A percentile compares a stretch with the other conserved stretches of the same genome.
These are phyloP conservation scores for Mechanitis messenoides DNA, from an alignment of 2,888 invertebrate genomes.

Conservation along the genomic window DNA sequence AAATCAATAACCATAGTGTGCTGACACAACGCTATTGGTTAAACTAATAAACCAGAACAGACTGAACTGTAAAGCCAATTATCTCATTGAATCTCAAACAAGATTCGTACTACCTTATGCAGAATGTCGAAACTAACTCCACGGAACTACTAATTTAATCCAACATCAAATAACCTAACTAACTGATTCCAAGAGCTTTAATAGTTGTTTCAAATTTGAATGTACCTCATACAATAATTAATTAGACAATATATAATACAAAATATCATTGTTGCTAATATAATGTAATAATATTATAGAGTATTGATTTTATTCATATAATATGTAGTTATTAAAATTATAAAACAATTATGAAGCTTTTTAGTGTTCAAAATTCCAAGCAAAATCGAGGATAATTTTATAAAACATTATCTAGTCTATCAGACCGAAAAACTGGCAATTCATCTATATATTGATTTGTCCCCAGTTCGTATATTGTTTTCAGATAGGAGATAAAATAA, in stretches of 20 bases:
- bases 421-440: constrained; percentile 1
- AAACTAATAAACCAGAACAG: not conserved
- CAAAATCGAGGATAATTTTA: not conserved
- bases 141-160: not conserved
- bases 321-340: too few species aligned
- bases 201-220: too few species aligned
- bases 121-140: not conserved
- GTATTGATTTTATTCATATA: too few species aligned
- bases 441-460: not conserved
- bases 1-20: too few species aligned
- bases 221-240: too few species aligned
- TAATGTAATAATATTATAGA: too few species aligned
- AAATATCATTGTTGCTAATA: too few species aligned
- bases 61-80: not conserved
- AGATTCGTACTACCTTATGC: not conserved
- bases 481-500: too few species aligned
- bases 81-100: not conserved
- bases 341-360: not conserved
- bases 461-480: not conserved
- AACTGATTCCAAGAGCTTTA: not conserved
- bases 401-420: not conserved
- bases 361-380: not conserved
- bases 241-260: too few species aligned
- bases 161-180: not conserved
- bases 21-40: too few species aligned